Conservation (phyloP, 2,797 vertebrate species). For the Poecilia gillii region DNA sequence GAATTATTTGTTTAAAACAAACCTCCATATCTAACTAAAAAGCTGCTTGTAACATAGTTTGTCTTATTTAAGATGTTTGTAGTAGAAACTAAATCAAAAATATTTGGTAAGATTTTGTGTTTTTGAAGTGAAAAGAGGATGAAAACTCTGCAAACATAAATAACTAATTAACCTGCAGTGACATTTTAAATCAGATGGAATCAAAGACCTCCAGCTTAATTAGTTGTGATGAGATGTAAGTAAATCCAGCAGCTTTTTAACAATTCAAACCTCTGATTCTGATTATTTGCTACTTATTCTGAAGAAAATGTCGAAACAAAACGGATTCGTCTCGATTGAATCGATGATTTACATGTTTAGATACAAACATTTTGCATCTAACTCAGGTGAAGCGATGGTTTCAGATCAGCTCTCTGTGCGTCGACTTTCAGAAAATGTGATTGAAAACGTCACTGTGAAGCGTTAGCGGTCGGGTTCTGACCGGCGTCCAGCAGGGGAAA, state of each 20-base stretch:
- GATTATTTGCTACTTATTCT: background rate
- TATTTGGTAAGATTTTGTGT: no score
- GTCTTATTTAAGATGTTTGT: no score
- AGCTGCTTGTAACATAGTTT: no score
- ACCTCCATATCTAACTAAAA: no score
- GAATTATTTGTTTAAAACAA: no score
- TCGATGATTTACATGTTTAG: no score
- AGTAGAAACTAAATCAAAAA: no score
- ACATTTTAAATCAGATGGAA: background rate
- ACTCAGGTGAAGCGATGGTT: background rate
- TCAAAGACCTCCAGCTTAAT: background rate
- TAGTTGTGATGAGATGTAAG: background rate
- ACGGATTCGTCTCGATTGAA: background rate
- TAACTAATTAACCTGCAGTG: background rate
- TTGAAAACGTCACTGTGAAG: background rate
- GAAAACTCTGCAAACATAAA: background rate
- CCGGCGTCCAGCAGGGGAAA: background rate
- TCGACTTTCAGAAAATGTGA: no score
- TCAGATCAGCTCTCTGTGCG: background rate
- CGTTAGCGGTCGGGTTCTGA: slow-evolving; percentile 11
- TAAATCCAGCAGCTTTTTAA: background rate
- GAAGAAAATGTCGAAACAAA: background rate
- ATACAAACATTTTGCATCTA: background rate
- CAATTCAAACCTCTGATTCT: background rate
- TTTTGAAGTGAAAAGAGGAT: background rate